Conservation (phyloP, 2,113 vertebrate genomes). For the Hydrochoerus hydrochaeris region DNA sequence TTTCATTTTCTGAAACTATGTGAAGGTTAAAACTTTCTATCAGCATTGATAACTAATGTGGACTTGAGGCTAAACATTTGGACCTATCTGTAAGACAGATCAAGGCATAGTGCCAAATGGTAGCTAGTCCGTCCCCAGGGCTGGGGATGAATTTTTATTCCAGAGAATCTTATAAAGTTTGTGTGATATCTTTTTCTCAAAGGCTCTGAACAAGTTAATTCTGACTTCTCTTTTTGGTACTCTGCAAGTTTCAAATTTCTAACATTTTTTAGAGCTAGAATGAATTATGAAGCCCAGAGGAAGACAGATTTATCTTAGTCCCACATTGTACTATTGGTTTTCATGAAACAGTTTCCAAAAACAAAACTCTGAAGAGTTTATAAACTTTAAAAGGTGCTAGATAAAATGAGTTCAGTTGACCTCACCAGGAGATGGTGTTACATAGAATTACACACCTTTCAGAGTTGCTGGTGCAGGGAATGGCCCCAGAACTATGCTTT, state of each 20-base stretch:
- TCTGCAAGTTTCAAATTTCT: slow-evolving; percentile 24
- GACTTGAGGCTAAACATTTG: neutral
- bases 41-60: neutral
- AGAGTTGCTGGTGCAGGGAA: neutral
- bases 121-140: neutral
- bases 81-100: neutral
- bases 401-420: neutral
- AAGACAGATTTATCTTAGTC: neutral
- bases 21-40: slow-evolving; percentile 17
- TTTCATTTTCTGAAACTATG: slow-evolving; percentile 40
- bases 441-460: neutral
- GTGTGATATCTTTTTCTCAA: slow-evolving; percentile 14
- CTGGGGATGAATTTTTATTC: neutral
- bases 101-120: neutral
- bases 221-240: neutral
- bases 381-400: neutral
- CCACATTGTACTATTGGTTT: neutral
- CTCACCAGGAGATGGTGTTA: neutral
- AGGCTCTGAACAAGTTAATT: neutral
- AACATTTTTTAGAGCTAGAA: slow-evolving; percentile 36
- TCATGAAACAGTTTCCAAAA: slow-evolving; percentile 38
- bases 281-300: neutral
- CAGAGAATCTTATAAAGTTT: neutral
- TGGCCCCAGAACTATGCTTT: neutral
- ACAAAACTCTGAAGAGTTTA: neutral